Base-by-base conservation (phyloP, 2,113 vertebrate species). In the Natator depressus region DNA sequence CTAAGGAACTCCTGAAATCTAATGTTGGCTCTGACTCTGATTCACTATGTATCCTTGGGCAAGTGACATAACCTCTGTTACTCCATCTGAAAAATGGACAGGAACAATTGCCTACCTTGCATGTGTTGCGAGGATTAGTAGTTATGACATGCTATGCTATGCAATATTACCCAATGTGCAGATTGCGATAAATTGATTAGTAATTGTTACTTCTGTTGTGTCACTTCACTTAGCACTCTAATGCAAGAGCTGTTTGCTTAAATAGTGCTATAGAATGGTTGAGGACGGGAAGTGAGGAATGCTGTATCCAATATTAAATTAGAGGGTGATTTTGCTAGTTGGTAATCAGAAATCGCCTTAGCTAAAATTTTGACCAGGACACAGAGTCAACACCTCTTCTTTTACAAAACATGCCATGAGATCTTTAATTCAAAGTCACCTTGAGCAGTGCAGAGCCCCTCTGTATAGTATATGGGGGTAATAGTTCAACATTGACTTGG, bases 161-260 rank as follows among this genome's bases (percentile, higher is more conserved):
- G 10, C 46, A 22, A 25, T 42, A 12, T 76, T 76, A 47, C 25
- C 42, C 42, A 78, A 78, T 27, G 25, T 27, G 12, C 24, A 20
- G 3, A n/a, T 42, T 75, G 24, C 5, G 1, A 11, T 54, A 5
- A 0, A 4, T 47, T 16, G 2, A 35, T 89, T 83, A 80, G n/a
- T 82, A 82, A 78, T 51, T 62, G 5, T 29, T 49, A 0, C 54
- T 84, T 16, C 19, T 12, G 25, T 89, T 55, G 24, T 89, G 14
- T 86, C 85, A 53, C 7, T 90, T 91, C 55, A 11, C n/a, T 4
- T 49, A 75, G 46, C 42, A 24, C 93, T 94, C 82, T 90, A 85
- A 22, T 82, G 20, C 38, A 13, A 31, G 1, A 2, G 4, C n/a
- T 93, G 17, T 51, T 91, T 79, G 17, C 49, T 91, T 79, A 59